phyloP scores from a whole-genome alignment of 2,888 invertebrate genomes.

The Tachystola acroxantha region DNA sequence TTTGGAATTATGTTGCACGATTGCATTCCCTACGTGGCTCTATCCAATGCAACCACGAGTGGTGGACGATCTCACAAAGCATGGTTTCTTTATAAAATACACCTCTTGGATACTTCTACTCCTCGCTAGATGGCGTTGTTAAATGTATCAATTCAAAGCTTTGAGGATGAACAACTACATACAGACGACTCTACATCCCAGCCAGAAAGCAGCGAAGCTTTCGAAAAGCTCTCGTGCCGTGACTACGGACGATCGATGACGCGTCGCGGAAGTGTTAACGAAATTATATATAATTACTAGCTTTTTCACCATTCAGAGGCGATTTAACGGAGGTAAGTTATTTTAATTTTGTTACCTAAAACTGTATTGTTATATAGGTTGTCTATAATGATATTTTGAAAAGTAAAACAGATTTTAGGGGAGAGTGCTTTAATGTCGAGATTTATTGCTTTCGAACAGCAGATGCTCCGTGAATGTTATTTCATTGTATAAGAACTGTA shows the following conservation, averaged over 20 bases:
- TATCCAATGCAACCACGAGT: no score
- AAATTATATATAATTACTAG: not conserved
- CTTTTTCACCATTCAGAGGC: not conserved
- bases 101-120: no score
- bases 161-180: no score
- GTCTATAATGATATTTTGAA: not conserved
- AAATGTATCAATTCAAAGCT: not conserved
- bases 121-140: slow-evolving; percentile 41
- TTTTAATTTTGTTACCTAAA: not conserved
- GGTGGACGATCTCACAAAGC: no score
- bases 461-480: not conserved
- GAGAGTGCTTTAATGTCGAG: not conserved
- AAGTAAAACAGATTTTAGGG: not conserved
- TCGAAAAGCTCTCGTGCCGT: slow-evolving; percentile 30
- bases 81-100: no score
- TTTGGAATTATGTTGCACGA: no score
- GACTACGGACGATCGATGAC: slow-evolving; percentile 17
- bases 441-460: slow-evolving; percentile 4
- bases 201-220: slow-evolving; percentile 23
- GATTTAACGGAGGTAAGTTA: not conserved
- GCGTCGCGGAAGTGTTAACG: slow-evolving; percentile 4
- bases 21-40: no score
- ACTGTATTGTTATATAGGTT: not conserved
- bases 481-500: no score
- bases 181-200: not conserved